Percentiles rank a stretch among this genome's conserved stretches.
These are phyloP conservation scores for Amblyopsis hoosieri DNA, from an alignment of 2,797 vertebrate genomes.

Conservation along the genomic window DNA sequence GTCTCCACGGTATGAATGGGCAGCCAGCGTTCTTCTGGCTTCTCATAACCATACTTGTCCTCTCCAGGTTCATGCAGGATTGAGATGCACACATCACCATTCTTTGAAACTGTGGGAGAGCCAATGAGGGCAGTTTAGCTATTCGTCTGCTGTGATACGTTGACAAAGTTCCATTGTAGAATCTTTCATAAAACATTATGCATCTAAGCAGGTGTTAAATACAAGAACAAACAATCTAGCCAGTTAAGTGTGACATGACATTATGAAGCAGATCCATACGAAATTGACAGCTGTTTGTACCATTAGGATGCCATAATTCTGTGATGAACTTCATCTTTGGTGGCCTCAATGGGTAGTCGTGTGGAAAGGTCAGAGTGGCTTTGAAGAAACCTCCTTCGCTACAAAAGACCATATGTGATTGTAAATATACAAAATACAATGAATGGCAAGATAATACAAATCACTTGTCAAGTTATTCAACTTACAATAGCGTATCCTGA, in stretches of 20 bases:
- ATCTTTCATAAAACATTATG: no score
- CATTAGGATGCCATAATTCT: constrained; percentile 82
- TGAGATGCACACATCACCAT: constrained; percentile 96
- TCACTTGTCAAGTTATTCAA: not conserved
- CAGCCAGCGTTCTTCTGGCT: constrained; percentile 96
- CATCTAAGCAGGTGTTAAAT: no score
- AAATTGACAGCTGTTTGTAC: constrained; percentile 40
- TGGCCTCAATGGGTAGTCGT: constrained; percentile 76
- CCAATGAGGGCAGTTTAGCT: not conserved
- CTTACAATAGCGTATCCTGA: constrained; percentile 81
- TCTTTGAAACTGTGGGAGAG: constrained; percentile 87
- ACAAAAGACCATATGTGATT: constrained; percentile 18
- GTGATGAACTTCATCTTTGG: constrained; percentile 81
- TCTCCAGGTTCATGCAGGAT: constrained; percentile 97
- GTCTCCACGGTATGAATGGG: constrained; percentile 97
- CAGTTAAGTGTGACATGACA: not conserved
- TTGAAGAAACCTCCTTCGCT: constrained; percentile 83
- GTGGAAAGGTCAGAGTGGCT: constrained; percentile 75
- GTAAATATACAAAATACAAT: not conserved
- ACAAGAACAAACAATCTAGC: no score
- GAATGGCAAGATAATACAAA: not conserved
- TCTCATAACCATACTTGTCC: constrained; percentile 97
- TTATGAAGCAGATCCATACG: not conserved
- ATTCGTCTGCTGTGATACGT: not conserved
- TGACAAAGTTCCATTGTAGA: no score